These are phyloP conservation scores for Caenorhabditis inopinata DNA, from an alignment of 1,140 invertebrate genomes.

Conservation along the genomic window DNA sequence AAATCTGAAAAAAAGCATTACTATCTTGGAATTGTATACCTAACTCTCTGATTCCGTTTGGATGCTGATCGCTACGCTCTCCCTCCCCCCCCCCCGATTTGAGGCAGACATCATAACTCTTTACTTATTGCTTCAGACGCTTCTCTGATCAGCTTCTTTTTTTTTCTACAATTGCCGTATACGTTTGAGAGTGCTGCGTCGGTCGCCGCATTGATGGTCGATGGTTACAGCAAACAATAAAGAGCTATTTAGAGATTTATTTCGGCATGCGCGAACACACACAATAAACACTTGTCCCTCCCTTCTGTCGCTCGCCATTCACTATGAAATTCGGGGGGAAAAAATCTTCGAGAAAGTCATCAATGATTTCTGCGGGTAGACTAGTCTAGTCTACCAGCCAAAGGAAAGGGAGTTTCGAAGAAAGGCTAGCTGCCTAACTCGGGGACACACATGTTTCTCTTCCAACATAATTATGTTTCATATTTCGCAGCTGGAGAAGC, in stretches of 20 bases:
- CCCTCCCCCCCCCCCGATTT: no score
- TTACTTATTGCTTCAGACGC: neutral
- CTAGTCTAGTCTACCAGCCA: no score
- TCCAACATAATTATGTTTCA: slow-evolving; percentile 34
- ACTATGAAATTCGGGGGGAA: neutral
- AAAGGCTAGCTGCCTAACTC: neutral
- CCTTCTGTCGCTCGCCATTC: neutral
- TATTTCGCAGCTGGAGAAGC: neutral
- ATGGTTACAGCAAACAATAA: slow-evolving; percentile 29
- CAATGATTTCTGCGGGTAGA: no score
- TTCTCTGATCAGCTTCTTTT: neutral
- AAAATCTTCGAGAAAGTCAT: no score
- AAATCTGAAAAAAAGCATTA: no score
- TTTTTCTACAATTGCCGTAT: neutral
- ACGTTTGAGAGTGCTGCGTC: neutral
- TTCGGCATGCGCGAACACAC: slow-evolving; percentile 21
- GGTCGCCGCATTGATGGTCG: neutral
- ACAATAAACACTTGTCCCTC: slow-evolving; percentile 26
- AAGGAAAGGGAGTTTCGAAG: slow-evolving; percentile 5
- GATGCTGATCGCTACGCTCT: no score
- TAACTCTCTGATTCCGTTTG: no score
- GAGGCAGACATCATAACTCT: neutral
- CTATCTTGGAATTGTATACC: no score
- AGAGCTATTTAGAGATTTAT: slow-evolving; percentile 33
- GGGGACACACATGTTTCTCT: slow-evolving; percentile 19